phyloP scores from a whole-genome alignment of 2,113 vertebrate genomes.

The Felis chaus region DNA sequence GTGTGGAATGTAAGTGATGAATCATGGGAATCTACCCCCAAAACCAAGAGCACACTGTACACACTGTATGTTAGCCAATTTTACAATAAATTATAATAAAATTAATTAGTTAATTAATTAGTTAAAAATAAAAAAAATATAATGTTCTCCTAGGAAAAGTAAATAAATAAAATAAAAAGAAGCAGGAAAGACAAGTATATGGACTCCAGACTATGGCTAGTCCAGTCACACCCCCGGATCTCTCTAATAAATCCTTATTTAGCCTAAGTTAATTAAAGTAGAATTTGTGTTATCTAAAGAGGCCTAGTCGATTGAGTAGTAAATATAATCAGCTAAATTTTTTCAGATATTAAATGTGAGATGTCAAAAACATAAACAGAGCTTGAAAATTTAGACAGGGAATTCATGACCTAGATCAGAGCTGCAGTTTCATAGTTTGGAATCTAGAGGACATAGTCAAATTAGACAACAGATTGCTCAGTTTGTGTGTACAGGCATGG shows the following conservation, averaged over 20 bases:
- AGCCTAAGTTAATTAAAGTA: neutral
- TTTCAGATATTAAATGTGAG: neutral
- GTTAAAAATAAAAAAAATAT: no score
- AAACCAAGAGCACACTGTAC: no score
- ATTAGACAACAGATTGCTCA: neutral
- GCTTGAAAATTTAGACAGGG: neutral
- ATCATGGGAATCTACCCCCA: no score
- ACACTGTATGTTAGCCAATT: no score
- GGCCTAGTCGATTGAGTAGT: neutral
- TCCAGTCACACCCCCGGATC: neutral
- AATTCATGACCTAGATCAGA: neutral
- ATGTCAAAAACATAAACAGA: neutral
- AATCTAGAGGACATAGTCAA: neutral
- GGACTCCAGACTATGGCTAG: neutral
- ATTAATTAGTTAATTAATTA: no score
- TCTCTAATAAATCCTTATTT: neutral
- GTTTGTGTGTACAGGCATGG: neutral
- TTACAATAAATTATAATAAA: no score
- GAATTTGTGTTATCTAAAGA: neutral
- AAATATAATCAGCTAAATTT: neutral
- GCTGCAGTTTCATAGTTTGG: neutral
- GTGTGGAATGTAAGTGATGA: no score
- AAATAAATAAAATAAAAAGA: neutral
- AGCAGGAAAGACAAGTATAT: neutral
- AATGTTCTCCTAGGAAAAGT: no score